Base-by-base conservation (phyloP, 2,797 vertebrate species). In the Macropus fuliginosus region DNA sequence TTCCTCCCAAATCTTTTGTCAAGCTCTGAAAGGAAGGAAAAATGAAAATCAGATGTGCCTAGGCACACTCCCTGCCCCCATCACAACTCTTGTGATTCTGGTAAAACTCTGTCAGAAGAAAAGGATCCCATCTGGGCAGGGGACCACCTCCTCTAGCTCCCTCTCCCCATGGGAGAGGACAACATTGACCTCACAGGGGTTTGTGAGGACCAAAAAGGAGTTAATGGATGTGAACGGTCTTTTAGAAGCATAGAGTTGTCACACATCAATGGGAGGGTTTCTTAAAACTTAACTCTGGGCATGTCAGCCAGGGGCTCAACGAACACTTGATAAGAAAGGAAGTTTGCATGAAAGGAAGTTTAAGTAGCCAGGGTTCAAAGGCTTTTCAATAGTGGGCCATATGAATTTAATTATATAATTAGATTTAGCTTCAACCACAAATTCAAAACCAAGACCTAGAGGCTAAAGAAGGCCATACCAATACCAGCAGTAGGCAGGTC, bases 1-100 rank as follows among this genome's bases (percentile, higher is more conserved):
- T 99, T 96, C 99, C 99, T 97, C 99, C 99, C 97, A 99, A 98
- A 97, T 99, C 99, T 99, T 99, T 99, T 6, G 99, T 99, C 94
- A 99, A 98, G 97, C 99, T 98, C 99, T 99, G 96, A 96, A 91
- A 98, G 95, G 87, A 40, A 93, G 89, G 74, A 91, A 94, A 94
- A 89, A 95, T 3, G 57, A 93, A 52, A 91, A 1, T 16, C 0
- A 0, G 31, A 96, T 91, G 93, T 14, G 74, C 27, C 94, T 0
- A 55, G 90, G 46, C 56, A 40, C 1, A 1, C 16, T 57, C 31
- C 56, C 93, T 2, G 56, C 74, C n/a, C 8, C 16, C 52, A 94
- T 16, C 12, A 52, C 55, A 12, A 55, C 0, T 16, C 9, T 46
- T 27, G 66, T 40, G 66, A 40, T 54, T 91, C 55, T 5, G 52